Evolutionary conservation across 2,113 vertebrate genomes (phyloP).

Genomic region (Lamprologus sp.): DNA sequence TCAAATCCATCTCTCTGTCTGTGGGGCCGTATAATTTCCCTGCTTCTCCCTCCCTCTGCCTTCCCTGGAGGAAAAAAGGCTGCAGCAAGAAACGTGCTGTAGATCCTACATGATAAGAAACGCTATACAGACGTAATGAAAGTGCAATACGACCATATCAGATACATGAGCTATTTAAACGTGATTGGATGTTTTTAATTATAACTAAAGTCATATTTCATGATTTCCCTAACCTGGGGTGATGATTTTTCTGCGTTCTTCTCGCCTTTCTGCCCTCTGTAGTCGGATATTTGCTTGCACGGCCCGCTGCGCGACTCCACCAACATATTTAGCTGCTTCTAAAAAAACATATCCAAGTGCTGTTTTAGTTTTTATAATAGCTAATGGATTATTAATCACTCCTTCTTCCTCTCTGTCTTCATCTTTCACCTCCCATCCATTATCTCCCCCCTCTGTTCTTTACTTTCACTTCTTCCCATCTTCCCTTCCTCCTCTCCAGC

Average conservation of each 20-base stretch:
- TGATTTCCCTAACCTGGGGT: not conserved
- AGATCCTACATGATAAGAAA: not conserved
- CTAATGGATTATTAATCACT: constrained; percentile 46
- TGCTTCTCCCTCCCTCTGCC: not conserved
- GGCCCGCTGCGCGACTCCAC: not conserved
- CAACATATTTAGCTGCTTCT: not conserved
- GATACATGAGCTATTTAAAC: not conserved
- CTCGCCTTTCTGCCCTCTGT: not conserved
- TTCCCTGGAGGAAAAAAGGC: not conserved
- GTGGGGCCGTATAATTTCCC: not conserved
- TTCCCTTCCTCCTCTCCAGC: not conserved
- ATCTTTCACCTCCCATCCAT: not conserved
- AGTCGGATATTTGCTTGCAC: not conserved
- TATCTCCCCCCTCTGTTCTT: not conserved
- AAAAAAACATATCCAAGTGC: not conserved
- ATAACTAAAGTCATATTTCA: not conserved
- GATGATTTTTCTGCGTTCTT: not conserved
- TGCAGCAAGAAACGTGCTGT: not conserved
- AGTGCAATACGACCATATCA: not conserved
- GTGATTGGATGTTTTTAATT: not conserved
- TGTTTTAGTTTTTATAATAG: not conserved
- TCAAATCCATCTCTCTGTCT: not conserved
- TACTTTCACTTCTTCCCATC: not conserved
- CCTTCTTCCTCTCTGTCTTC: not conserved
- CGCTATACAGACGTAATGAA: accelerated